Evolutionary conservation across 2,888 invertebrate species (phyloP), one percentile per base, ranked within the genome.

Genomic region (Nemurella pictetii): DNA sequence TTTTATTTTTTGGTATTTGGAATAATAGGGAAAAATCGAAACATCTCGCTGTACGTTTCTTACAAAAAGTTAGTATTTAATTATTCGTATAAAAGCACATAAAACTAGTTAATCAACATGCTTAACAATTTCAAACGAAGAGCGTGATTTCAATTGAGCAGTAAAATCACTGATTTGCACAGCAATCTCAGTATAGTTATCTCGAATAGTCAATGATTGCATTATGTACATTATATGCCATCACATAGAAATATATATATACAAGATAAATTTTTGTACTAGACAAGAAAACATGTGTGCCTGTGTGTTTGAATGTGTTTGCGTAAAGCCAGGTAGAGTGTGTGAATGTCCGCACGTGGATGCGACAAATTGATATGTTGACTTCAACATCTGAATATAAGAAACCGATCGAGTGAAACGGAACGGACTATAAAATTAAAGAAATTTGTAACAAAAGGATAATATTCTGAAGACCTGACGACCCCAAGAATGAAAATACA

Each of bases 31-130:
- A n/a, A n/a, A n/a, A n/a, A n/a, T n/a, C n/a, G n/a, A n/a, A n/a
- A n/a, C n/a, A n/a, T n/a, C 74, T 75, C 27, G 15, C 1, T 30
- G 20, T 30, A 7, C 29, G 0, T 80, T 80, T 80, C 80, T 28
- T 80, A 80, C 9, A 80, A 30, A 80, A 80, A 32, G 80, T 80
- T 80, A 29, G 80, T 80, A 80, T 5, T 80, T 80, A 80, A 80
- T 29, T 29, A 9, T 80, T 9, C 25, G n/a, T 80, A 80, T 27
- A 30, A 29, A 30, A 80, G 25, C 28, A 80, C 32, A 80, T 80
- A 80, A 80, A n/a, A 80, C n/a, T n/a, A 80, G 55, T 55, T 55
- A 55, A 55, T 27, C 75, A 75, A 75, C 75, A 55, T 12, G 55
- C 75, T 26, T 25, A 75, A 75, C 75, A 27, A 75, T 28, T 26